Base-by-base conservation (phyloP, 2,888 invertebrate species). In the Drosophila cyrtoloma region DNA sequence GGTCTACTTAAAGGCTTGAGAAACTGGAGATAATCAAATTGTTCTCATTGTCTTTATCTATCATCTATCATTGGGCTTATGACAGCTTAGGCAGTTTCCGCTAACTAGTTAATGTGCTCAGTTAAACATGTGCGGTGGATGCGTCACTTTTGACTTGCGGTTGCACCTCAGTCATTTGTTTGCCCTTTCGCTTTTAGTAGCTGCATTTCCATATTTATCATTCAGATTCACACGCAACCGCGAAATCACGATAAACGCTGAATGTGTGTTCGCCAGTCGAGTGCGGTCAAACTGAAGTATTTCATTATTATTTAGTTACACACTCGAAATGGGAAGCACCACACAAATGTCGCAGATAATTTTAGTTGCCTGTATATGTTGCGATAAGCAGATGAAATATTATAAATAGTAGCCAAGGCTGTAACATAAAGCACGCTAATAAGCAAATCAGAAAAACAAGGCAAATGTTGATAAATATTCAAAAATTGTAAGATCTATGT, bases 111-210 rank as follows among this genome's bases (percentile, higher is more conserved):
- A 37, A 58, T 26, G 37, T 56, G 51, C 35, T 71, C 71, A 63
- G 63, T 63, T 63, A 73, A 77, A 50, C 42, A 65, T 56, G 53
- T 22, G 22, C 22, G 22, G 2, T 42, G 2, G 39, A 62, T 77
- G 73, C 47, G 60, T 77, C 73, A 78, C 42, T 33, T n/a, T 26
- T 26, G 10, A 16, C 7, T 47, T 47, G 47, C 16, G 47, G 22
- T 26, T 26, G 26, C 47, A 26, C 9, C 26, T 47, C 47, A 47
- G 3, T 22, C 22, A 1, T 58, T 70, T 33, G 7, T 62, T 64
- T 78, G 47, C 66, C 76, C 78, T 79, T 76, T 76, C 71, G 80
- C 68, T 65, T 68, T 66, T 76, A 50, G 39, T 47, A 47, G 26
- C 61, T 74, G 68, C 51, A 70, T 51, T 50, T 42, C 19, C 22